Base-by-base conservation (phyloP, 2,113 vertebrate species). In the Serilophus lunatus region DNA sequence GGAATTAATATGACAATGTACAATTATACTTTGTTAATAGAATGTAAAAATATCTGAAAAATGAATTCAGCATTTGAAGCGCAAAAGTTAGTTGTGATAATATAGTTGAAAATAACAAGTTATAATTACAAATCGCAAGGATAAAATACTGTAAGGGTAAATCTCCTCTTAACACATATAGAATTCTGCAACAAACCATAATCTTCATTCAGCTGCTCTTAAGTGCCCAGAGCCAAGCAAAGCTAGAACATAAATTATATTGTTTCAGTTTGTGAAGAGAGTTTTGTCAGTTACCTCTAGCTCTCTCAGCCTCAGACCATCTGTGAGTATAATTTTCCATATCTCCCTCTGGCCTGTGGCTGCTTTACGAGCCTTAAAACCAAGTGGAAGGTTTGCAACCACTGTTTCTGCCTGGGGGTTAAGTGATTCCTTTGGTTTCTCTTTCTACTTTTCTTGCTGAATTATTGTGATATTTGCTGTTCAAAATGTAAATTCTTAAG, bases 201-300 rank as follows among this genome's bases (percentile, higher is more conserved):
- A 18, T 63, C 88, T 82, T 84, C 65, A 88, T 36, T 81, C 76
- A 84, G 28, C 13, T 84, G 40, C 60, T 76, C 13, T 86, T 53
- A 68, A 59, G 47, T 76, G 80, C 77, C 65, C 69, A 89, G 49
- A 87, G 83, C 47, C 65, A 92, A 81, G 51, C 4, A 69, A 86
- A 86, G n/a, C 10, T 47, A 72, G 44, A 72, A 47, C 56, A 78
- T 56, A 86, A 92, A 91, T 47, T 19, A 86, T 76, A 71, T 38
- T 66, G 18, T 93, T 92, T 71, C 77, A 45, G 47, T 83, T 93
- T 77, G 86, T 95, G 81, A 70, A 64, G 56, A 82, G 91, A 70
- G 7, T 79, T 93, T 97, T n/a, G 36, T 84, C 61, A 78, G 76
- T 51, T 97, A 89, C 84, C 85, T 93, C 94, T 94, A 83, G 68